Base-by-base conservation (phyloP, 2,888 invertebrate genomes). In the Tachina grossa region DNA sequence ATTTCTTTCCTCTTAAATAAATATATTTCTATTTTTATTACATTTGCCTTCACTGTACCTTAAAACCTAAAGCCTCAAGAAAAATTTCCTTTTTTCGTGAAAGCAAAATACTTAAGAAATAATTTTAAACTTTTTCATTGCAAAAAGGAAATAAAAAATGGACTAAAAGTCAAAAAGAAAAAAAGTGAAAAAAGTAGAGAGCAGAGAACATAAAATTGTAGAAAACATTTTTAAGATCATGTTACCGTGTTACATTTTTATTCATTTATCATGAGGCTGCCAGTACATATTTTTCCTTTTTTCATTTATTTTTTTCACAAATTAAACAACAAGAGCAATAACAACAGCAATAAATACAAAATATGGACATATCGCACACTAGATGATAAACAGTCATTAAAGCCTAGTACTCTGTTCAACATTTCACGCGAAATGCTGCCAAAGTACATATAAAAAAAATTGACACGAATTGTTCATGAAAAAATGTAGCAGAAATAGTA, bases 241-340 rank as follows among this genome's bases (percentile, higher is more conserved):
- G 82, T 85, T 79, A 59, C 71, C 75, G 51, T 76, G 51, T 76
- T 80, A 72, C 75, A 83, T 43, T 79, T 59, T 83, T 71, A 85
- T 79, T 86, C 87, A 87, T 88, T 88, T 87, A 87, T 87, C 88
- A 87, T 85, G 81, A 66, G 51, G 79, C 76, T 87, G 87, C 86
- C 87, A 87, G 85, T 84, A 63, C 51, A 72, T 82, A 72, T 71
- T 81, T 72, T 55, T 39, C 31, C 9, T 55, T 6, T 14, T 31
- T 31, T 31, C n/a, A n/a, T 31, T 57, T 57, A 14, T 2, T 14
- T 31, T 31, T 6, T 31, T 31, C 1, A 47, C 41, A 39, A 31
- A 51, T 14, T 51, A 59, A 63, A 72, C 19, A 41, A 41, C 53
- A 71, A 39, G 31, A 22, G 11, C 53, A 78, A 53, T 45, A 39